These are phyloP conservation scores for Megalurothrips usitatus DNA, from an alignment of 2,888 invertebrate genomes.

Conservation along the genomic window DNA sequence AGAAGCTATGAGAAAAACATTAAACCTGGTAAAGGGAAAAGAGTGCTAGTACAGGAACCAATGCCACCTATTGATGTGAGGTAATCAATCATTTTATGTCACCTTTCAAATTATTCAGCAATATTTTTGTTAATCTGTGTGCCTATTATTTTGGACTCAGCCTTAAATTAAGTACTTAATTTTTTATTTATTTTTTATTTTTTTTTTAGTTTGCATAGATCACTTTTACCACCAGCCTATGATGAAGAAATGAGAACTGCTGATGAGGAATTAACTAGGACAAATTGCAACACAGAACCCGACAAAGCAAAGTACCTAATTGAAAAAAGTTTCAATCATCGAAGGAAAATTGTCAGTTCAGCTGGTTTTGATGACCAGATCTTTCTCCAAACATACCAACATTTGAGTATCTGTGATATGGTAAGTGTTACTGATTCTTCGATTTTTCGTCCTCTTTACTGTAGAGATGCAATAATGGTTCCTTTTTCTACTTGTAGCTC, in stretches of 20 bases:
- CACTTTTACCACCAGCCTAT: not conserved
- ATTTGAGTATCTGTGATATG: slow-evolving; percentile 2
- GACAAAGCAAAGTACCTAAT: not conserved
- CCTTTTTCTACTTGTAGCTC: not conserved
- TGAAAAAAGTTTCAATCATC: not conserved
- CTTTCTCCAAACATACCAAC: not conserved
- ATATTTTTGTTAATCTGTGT: not conserved
- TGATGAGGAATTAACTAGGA: not conserved
- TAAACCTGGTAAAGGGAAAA: not conserved
- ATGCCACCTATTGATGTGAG: not conserved
- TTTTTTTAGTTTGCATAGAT: not conserved
- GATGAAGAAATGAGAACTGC: slow-evolving; percentile 5
- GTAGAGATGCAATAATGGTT: not conserved
- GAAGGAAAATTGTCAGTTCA: not conserved
- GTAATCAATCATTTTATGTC: not conserved
- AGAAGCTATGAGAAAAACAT: not conserved
- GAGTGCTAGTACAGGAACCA: not conserved
- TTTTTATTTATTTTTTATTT: not conserved
- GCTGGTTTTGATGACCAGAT: not conserved
- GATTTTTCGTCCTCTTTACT: not conserved
- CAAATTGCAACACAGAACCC: not conserved
- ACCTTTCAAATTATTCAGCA: not conserved
- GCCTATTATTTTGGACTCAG: not conserved
- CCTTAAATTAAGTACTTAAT: not conserved
- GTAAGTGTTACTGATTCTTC: not conserved